Evolutionary conservation across 2,888 invertebrate species (phyloP), one percentile per base, ranked within the genome.

Genomic region (Dasysyrphus albostriatus): DNA sequence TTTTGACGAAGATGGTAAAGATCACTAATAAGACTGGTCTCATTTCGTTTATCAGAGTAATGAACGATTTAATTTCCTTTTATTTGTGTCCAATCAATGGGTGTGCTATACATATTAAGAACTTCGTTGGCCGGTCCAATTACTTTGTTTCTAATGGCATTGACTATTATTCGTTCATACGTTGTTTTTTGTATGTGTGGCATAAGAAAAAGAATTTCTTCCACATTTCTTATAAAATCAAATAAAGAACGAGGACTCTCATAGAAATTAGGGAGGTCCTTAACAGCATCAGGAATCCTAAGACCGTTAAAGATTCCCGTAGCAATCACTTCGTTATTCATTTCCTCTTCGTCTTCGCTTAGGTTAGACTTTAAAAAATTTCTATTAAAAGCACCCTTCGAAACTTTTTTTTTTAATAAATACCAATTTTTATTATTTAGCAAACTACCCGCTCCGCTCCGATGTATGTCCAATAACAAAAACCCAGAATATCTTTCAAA

Each of bases 111-210:
- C 56, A 88, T 79, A 73, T 85, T 89, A 8, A 89, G 70, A 2
- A 81, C 80, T 44, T 88, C 88, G 51, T 89, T 89, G 10, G 88
- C 88, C 34, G 54, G 67, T 1, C 88, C 82, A 19, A 74, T 56
- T 47, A 89, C 88, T 83, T 88, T 89, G 67, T 89, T 88, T 42
- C 88, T 65, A 61, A 88, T 87, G 14, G 84, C 76, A 44, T 88
- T 58, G 6, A 88, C 39, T 24, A 88, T 49, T n/a, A 88, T 54
- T 73, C 78, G 67, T 24, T 65, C 76, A 49, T 87, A 77, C 19
- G 61, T 44, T 5, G 77, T 85, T 10, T 79, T 74, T 70, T 81
- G 70, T 24, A 79, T 56, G 10, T 51, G 58, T 47, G 42, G 19
- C 5, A 88, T 29, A n/a, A 69, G 70, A 29, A 37, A 19, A 51